Conservation (phyloP, 2,888 invertebrate species). For the Pseudoips prasinana region DNA sequence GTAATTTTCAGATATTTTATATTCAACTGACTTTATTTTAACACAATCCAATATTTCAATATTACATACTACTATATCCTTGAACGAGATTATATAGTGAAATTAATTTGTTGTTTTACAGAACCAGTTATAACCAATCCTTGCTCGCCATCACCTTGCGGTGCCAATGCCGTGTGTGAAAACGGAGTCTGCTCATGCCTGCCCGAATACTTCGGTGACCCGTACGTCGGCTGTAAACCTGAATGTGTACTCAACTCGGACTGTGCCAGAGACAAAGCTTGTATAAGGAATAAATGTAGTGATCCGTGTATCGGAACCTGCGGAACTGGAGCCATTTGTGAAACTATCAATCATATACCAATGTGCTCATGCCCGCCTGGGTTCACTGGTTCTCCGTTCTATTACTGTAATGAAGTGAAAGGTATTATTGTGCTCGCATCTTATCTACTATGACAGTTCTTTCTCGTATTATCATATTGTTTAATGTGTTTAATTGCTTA, state of each 20-base stretch:
- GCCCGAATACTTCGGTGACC: constrained; percentile 88
- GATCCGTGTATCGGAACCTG: constrained; percentile 89
- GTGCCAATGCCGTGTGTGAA: constrained; percentile 84
- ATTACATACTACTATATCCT: too few species aligned
- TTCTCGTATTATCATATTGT: too few species aligned
- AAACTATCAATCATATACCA: constrained; percentile 85
- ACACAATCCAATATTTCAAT: too few species aligned
- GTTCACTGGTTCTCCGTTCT: constrained; percentile 84
- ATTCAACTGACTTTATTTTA: constrained; percentile 1
- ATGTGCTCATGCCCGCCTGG: constrained; percentile 85
- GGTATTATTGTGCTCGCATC: too few species aligned
- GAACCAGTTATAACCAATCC: constrained; percentile 72
- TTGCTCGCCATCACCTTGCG: constrained; percentile 87
- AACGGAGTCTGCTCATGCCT: constrained; percentile 87
- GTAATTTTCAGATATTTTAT: constrained; percentile 34
- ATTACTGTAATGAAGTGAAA: constrained; percentile 75
- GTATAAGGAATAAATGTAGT: constrained; percentile 87
- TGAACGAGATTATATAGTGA: too few species aligned
- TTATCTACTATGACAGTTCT: too few species aligned
- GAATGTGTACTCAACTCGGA: constrained; percentile 90
- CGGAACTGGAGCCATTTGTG: constrained; percentile 82
- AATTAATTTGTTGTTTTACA: constrained; percentile 36
- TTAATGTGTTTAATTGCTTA: constrained; percentile 14
- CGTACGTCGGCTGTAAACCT: constrained; percentile 87
- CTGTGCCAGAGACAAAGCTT: constrained; percentile 85